Conservation (phyloP, 2,113 vertebrate species). For the Zosterops pallidus region DNA sequence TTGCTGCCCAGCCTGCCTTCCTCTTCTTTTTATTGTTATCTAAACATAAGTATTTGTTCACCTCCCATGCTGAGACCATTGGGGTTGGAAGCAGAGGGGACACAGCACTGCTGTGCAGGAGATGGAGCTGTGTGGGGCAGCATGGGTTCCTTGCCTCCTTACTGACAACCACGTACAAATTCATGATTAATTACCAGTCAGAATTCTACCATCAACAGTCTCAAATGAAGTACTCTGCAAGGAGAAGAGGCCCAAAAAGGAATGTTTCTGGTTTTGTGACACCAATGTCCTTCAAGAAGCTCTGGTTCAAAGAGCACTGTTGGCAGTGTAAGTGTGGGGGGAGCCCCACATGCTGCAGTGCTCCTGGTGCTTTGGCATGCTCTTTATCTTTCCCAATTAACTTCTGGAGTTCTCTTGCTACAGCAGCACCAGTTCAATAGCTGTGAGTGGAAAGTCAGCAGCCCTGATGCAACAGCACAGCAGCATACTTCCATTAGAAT, state of each 20-base stretch:
- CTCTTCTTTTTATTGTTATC: neutral
- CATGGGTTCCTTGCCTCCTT: neutral
- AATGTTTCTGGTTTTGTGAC: neutral
- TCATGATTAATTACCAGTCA: neutral
- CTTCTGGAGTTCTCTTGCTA: constrained; percentile 55
- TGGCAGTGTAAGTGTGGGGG: neutral
- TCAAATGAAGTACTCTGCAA: neutral
- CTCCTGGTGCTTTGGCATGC: neutral
- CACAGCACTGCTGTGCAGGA: rapidly evolving
- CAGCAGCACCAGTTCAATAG: constrained; percentile 7
- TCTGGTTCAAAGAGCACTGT: neutral
- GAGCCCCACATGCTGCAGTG: neutral
- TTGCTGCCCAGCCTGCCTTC: neutral
- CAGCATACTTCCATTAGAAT: constrained; percentile 39
- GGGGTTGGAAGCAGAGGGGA: neutral
- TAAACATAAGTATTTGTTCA: neutral
- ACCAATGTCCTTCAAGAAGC: neutral
- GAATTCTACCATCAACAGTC: neutral
- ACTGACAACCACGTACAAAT: rapidly evolving
- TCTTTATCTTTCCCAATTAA: constrained; percentile 52
- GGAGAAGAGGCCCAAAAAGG: neutral
- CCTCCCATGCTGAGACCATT: rapidly evolving
- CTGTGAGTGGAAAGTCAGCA: constrained; percentile 27
- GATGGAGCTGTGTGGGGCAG: neutral
- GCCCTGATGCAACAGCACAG: constrained; percentile 32